Evolutionary conservation across 2,888 invertebrate species (phyloP), one percentile per base, ranked within the genome.

Genomic region (Hirtodrosophila trivittata): DNA sequence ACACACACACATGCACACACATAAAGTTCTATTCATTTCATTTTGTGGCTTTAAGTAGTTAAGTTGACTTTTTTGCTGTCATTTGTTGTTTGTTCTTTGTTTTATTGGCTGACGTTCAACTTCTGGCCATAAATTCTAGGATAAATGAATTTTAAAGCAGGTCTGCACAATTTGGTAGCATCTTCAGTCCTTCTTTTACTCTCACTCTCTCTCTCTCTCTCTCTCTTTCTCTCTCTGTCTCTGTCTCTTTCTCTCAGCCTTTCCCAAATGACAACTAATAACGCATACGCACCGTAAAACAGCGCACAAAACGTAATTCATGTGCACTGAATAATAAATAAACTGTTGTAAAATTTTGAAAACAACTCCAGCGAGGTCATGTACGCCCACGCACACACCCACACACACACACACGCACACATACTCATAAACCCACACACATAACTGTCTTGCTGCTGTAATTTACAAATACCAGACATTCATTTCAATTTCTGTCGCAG

Each of bases 301-400:
- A 56, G 9, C 10, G 41, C 35, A 49, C 30, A 63, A 59, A 39
- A 39, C 38, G 45, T 59, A 51, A 68, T 64, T 68, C 49, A 60
- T 65, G 68, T 57, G 64, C 47, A 62, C 68, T 77, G 77, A 84
- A 77, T 80, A 71, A 71, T 77, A 72, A 81, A 82, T 75, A 69
- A 84, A 66, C 45, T 52, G 50, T 57, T 74, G 75, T 62, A 68
- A 65, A 77, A 55, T 64, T 50, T 33, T 21, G 5, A 55, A 59
- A 63, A 63, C 39, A 60, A 45, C 62, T 38, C n/a, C 35, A 37
- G 14, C 10, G 37, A 37, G 28, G 2, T 9, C n/a, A 9, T 28
- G n/a, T 9, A 28, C n/a, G 9, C 28, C 28, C n/a, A 46, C 18
- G 18, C 18, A 21, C 18, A 50, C 45, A 26, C 35, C 47, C 56